Base-by-base conservation (phyloP, 2,888 invertebrate species). In the Phanerotoma sp. region DNA sequence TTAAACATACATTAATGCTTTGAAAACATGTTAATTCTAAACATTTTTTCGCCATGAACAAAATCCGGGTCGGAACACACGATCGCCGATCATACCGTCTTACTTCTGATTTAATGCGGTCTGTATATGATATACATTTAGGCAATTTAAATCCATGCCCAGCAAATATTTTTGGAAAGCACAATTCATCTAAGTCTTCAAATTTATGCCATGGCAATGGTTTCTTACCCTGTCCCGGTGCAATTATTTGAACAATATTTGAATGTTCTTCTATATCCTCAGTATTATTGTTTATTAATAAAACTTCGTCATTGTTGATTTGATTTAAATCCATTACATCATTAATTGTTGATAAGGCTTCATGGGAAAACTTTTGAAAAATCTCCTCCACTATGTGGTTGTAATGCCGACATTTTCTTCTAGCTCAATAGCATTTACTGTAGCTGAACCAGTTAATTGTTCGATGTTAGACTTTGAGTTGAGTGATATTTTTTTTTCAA, bases 161-260 rank as follows among this genome's bases (percentile, higher is more conserved):
- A 11, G 47, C 56, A 48, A 62, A 65, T 42, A 65, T 65, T 55
- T 52, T 66, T 11, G 65, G 66, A 42, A 64, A 69, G 41, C 62
- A 58, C 33, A 67, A 33, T 53, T 66, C 60, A 22, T n/a, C n/a
- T n/a, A n/a, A n/a, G n/a, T n/a, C n/a, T n/a, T n/a, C n/a, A n/a
- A n/a, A n/a, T n/a, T n/a, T 47, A 28, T 67, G 56, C 56, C 71
- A 58, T 7, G 65, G 61, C 9, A 69, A 48, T 9, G 69, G 66
- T 7, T 35, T 30, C 48, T 66, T 58, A 18, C 51, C 58, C 61
- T 69, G 65, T 3, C 66, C 68, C 7, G 67, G 67, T 7, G 70
- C 67, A 41, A 68, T 62, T 5, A 61, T 48, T 11, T 56, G 37
- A 32, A 61, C 44, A 52, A 48, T 32, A 16, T 51, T 25, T 18